These are phyloP conservation scores for Patiria miniata DNA, from an alignment of 35 echinoderm and acorn worm species.

Conservation along the genomic window DNA sequence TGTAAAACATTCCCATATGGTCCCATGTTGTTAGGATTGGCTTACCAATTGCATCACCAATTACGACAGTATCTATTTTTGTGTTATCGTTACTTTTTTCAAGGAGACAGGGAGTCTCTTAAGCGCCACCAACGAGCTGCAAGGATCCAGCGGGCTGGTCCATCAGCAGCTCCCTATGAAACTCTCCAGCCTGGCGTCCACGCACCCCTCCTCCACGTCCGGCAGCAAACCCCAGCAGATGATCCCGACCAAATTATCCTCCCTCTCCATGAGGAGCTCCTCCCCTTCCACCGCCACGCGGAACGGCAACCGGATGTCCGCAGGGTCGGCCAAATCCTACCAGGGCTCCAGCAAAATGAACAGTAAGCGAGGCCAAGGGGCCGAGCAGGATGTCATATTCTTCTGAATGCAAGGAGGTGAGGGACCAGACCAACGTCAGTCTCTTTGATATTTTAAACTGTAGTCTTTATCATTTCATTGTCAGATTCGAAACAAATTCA, in stretches of 20 bases:
- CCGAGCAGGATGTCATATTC: conserved; percentile 28
- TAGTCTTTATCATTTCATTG: too few species aligned
- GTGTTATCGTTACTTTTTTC: too few species aligned
- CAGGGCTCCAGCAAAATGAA: conserved; percentile 25
- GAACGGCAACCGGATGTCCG: not conserved
- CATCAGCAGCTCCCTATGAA: conserved; percentile 75
- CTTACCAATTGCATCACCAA: too few species aligned
- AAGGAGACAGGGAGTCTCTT: conserved; percentile 31
- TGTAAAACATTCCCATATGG: too few species aligned
- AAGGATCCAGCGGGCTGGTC: conserved; percentile 36
- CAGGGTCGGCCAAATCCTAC: conserved; percentile 37
- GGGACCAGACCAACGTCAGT: too few species aligned
- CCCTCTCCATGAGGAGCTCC: conserved; percentile 4
- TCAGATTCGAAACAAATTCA: too few species aligned
- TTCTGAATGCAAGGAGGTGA: conserved; percentile 34
- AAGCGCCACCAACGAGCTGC: conserved; percentile 76
- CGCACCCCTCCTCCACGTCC: conserved; percentile 16
- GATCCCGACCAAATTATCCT: conserved; percentile 73
- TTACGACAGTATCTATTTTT: too few species aligned
- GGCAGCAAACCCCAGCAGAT: conserved; percentile 70
- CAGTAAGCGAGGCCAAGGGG: not conserved
- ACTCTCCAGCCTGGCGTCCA: conserved; percentile 57
- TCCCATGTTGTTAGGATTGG: too few species aligned
- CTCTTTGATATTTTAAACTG: too few species aligned
- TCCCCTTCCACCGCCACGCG: not conserved